Conservation (phyloP, 2,888 invertebrate species). For the Epinotia brunnichana region DNA sequence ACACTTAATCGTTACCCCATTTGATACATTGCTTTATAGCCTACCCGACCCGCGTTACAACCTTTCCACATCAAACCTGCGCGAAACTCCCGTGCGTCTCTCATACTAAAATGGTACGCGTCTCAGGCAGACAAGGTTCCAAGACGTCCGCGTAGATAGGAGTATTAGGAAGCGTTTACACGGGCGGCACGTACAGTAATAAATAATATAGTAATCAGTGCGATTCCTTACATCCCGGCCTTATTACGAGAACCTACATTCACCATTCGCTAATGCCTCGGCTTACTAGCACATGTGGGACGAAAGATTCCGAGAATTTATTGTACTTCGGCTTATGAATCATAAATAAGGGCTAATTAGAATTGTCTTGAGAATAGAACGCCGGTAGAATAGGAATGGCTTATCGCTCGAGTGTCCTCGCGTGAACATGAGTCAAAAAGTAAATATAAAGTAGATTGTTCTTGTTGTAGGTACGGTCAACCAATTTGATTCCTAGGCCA, state of each 20-base stretch:
- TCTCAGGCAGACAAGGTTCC: constrained; percentile 64
- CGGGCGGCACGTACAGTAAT: constrained; percentile 82
- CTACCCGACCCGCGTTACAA: constrained; percentile 57
- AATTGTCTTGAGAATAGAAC: constrained; percentile 65
- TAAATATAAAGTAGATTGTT: neutral
- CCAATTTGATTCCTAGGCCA: no score
- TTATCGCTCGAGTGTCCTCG: constrained; percentile 30
- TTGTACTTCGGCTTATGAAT: constrained; percentile 83
- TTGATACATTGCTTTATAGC: constrained; percentile 72
- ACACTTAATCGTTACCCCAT: constrained; percentile 77
- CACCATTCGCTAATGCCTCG: constrained; percentile 80
- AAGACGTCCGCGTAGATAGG: constrained; percentile 68
- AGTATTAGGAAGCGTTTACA: constrained; percentile 83
- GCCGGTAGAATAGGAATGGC: constrained; percentile 27
- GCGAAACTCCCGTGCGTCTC: constrained; percentile 26
- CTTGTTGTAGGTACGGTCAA: no score
- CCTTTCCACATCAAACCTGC: constrained; percentile 57
- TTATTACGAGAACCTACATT: constrained; percentile 82
- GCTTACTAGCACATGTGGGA: constrained; percentile 82
- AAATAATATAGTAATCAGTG: constrained; percentile 84
- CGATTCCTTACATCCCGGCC: constrained; percentile 83
- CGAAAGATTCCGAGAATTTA: constrained; percentile 82
- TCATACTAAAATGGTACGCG: constrained; percentile 8
- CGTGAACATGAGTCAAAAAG: neutral
- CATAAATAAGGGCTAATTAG: constrained; percentile 83